phyloP scores from a whole-genome alignment of 2,113 vertebrate species.

The Saguinus imperator region DNA sequence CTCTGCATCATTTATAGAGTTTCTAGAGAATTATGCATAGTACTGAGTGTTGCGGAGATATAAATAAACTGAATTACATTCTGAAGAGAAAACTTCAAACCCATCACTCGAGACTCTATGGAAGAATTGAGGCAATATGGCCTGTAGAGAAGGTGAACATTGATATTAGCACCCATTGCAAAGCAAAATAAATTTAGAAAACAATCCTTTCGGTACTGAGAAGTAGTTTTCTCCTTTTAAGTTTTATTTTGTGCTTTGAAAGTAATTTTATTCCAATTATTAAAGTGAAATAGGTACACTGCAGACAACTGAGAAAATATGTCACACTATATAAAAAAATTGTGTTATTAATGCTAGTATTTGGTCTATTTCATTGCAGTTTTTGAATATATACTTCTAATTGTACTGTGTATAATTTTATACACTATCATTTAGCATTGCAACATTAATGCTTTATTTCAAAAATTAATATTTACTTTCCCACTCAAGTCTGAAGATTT shows the following conservation, averaged over 20 bases:
- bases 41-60: not conserved
- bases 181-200: not conserved
- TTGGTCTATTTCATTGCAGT: not conserved
- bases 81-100: not conserved
- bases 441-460: not conserved
- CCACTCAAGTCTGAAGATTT: not conserved
- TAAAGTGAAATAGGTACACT: not conserved
- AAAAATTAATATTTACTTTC: not conserved
- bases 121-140: not conserved
- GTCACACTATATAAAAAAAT: not conserved
- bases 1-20: not conserved
- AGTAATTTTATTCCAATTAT: not conserved
- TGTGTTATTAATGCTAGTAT: not conserved
- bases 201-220: not conserved
- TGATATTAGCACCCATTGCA: not conserved
- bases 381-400: not conserved
- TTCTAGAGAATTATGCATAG: constrained; percentile 47
- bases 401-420: not conserved
- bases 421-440: not conserved
- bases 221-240: not conserved
- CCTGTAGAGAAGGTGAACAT: not conserved
- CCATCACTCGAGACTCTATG: not conserved
- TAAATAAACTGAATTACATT: constrained; percentile 7
- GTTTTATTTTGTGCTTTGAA: constrained; percentile 14
- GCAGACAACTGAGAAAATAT: not conserved